Evolutionary conservation across 1,140 invertebrate species (phyloP), one percentile per base, ranked within the genome.

Genomic region (Spodoptera litura): DNA sequence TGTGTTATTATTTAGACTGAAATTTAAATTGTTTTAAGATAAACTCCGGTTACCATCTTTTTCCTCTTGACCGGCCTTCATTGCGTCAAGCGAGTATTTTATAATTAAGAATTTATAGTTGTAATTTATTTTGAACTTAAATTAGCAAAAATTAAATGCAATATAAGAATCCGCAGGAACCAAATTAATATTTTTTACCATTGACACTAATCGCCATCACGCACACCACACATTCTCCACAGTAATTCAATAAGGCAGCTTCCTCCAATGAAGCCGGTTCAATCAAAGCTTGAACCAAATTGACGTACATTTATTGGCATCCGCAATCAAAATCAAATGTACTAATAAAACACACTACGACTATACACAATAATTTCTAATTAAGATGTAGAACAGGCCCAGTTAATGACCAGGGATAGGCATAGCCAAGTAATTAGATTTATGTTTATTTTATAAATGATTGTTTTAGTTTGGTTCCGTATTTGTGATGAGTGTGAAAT

Each of bases 291-390:
- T 62, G 70, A 58, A 77, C 78, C 72, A 66, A 75, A 58, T 75
- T 62, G 78, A 75, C 68, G 75, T 59, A 81, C 62, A 78, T 73
- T 79, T 78, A 76, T 73, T 78, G 52, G 79, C 78, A 81, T 81
- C 77, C 81, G 83, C 85, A 82, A 86, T 88, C 77, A 82, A 83
- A 82, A 31, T 5, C 73, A 75, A 56, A 81, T 71, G 72, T 62
- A 82, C 73, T 78, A 82, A 85, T 86, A 86, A 87, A 86, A 86
- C 86, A 80, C 82, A 83, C 85, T 84, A 85, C 72, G 59, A 79
- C 71, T 62, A 81, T 79, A 83, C 71, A 81, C 76, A 73, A 49
- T 49, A 20, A 78, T 81, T 86, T 83, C 83, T 82, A 86, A 87
- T 83, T 84, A 80, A 81, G 76, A 80, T 74, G 53, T 62, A 49